Conservation (phyloP, 2,888 invertebrate species). For the Selenia dentaria region DNA sequence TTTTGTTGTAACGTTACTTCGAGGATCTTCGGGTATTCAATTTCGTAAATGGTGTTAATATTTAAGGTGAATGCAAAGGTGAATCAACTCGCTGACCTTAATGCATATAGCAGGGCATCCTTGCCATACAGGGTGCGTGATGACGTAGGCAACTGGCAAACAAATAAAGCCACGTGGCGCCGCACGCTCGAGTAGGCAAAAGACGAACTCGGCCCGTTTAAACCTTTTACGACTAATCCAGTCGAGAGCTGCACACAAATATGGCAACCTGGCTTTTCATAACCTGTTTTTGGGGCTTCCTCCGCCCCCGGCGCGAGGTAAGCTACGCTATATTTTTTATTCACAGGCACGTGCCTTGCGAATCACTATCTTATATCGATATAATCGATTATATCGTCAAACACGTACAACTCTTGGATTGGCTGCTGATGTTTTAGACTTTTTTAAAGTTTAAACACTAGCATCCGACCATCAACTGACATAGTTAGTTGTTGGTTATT, state of each 20-base stretch:
- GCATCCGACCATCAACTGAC: too few relatives aligned
- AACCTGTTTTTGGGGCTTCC: constrained; percentile 84
- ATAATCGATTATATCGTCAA: constrained; percentile 2
- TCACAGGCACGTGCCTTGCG: constrained; percentile 49
- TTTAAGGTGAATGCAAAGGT: constrained; percentile 46
- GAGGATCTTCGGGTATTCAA: constrained; percentile 2
- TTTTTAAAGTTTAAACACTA: too few relatives aligned
- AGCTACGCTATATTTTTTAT: constrained; percentile 52
- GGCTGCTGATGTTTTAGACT: too few relatives aligned
- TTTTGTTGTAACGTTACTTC: constrained; percentile 1
- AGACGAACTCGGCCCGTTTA: constrained; percentile 74
- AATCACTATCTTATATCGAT: constrained; percentile 11
- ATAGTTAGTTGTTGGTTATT: too few relatives aligned
- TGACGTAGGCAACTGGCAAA: constrained; percentile 68
- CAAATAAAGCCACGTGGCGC: constrained; percentile 71
- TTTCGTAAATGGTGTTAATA: constrained; percentile 27
- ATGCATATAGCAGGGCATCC: constrained; percentile 62
- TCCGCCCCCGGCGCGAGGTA: constrained; percentile 66
- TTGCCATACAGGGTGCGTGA: constrained; percentile 65
- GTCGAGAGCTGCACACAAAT: constrained; percentile 74
- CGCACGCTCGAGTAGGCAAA: constrained; percentile 64
- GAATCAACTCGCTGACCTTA: constrained; percentile 65
- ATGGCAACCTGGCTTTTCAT: constrained; percentile 79
- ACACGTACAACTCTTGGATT: too few relatives aligned
- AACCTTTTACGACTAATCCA: constrained; percentile 83